Evolutionary conservation across 2,797 vertebrate species (phyloP), one percentile per base, ranked within the genome.

Genomic region (Rhodeus uyekii): DNA sequence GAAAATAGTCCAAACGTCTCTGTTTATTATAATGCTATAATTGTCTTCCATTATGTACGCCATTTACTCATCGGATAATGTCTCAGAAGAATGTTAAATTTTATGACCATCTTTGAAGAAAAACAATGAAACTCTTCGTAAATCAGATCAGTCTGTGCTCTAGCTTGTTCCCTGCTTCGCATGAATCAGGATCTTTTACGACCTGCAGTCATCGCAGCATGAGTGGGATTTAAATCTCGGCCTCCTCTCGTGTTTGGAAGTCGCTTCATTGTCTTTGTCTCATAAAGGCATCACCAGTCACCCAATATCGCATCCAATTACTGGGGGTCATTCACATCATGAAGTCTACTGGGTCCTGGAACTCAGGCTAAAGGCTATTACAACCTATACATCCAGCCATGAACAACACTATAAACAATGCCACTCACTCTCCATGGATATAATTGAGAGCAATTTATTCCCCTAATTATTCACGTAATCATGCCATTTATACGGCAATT

Each of bases 401-500:
- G 16, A 81, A 39, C 18, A 38, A 5, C 18, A 38, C 44, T 42
- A 39, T 74, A 80, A 84, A 82, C 42, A 65, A n/a, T 50, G 29
- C 3, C 75, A 61, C 34, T 67, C 60, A 39, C 13, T 84, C 84
- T 77, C 38, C 81, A 61, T 61, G 55, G 81, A 85, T 61, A 58
- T 86, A 84, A 87, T 85, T 83, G 60, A 80, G 78, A 73, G 68
- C 27, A 19, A 36, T 86, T 86, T 29, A 76, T 87, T 78, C 74
- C 68, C 73, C 67, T 78, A 68, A 67, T 87, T 84, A 85, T 50
- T 53, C 24, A 27, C n/a, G 24, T 86, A 80, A 82, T 89, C 81
- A 75, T 73, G 12, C 19, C 36, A 63, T 87, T 89, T 89, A 82
- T 87, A 29, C 42, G 74, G 12, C 42, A n/a, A 65, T 42, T 29